phyloP scores from a whole-genome alignment of 2,113 vertebrate species.

The Otis tarda region DNA sequence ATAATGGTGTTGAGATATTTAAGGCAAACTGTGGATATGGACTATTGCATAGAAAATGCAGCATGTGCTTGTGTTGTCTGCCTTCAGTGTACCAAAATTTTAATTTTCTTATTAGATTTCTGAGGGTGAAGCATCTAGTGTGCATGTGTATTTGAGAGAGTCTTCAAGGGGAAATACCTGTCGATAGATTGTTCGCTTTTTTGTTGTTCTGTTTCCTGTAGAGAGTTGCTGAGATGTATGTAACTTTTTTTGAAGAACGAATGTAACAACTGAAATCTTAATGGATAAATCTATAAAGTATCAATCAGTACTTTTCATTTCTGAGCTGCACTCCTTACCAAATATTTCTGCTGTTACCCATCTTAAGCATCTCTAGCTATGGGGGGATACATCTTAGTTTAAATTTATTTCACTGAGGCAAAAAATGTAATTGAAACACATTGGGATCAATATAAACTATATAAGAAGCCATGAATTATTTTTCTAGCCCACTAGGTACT shows the following conservation, averaged over 20 bases:
- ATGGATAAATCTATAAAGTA: slow-evolving; percentile 23
- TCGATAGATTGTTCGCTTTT: not conserved
- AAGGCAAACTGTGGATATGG: not conserved
- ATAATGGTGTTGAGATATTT: not conserved
- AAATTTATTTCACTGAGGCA: slow-evolving; percentile 51
- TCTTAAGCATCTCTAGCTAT: not conserved
- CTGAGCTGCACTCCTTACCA: not conserved
- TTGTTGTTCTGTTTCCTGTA: not conserved
- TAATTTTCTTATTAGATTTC: not conserved
- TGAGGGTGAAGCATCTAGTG: not conserved
- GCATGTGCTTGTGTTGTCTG: not conserved
- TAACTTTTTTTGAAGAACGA: not conserved
- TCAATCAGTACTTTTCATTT: slow-evolving; percentile 11
- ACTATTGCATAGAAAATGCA: not conserved
- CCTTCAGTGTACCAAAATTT: not conserved
- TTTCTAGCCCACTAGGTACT: slow-evolving; percentile 17
- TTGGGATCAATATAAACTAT: slow-evolving; percentile 37
- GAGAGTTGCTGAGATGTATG: not conserved
- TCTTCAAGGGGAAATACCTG: not conserved
- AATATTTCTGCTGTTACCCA: not conserved
- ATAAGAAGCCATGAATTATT: slow-evolving; percentile 41
- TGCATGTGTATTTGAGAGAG: rapidly evolving
- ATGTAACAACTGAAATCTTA: not conserved
- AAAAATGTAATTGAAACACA: slow-evolving; percentile 53
- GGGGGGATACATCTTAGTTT: slow-evolving; percentile 46